Evolutionary conservation across 2,113 vertebrate genomes (phyloP).

Genomic region (Jacana jacana): DNA sequence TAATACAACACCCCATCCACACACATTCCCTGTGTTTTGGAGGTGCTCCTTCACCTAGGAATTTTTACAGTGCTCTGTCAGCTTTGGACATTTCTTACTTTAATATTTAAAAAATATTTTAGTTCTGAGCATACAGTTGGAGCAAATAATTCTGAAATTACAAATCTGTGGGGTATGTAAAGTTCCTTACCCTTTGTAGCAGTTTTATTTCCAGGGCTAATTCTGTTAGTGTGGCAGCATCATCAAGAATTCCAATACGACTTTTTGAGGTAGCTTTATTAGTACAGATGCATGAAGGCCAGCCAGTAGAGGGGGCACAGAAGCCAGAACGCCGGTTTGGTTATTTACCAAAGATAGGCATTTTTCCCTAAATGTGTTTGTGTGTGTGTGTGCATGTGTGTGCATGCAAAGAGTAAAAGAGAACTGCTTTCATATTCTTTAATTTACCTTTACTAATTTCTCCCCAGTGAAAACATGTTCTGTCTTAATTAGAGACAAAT

Average conservation of each 20-base stretch:
- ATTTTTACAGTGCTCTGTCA: background rate
- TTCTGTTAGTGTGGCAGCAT: background rate
- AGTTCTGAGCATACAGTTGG: background rate
- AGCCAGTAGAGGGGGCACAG: conserved; percentile 52
- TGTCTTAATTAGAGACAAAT: background rate
- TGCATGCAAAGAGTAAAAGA: background rate
- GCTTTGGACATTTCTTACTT: background rate
- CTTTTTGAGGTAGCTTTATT: background rate
- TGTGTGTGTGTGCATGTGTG: background rate
- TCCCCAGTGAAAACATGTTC: background rate
- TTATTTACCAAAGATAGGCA: background rate
- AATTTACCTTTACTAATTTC: conserved; percentile 27
- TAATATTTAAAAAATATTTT: background rate
- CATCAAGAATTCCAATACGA: background rate
- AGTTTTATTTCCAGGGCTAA: background rate
- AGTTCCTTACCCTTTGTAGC: background rate
- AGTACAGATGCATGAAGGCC: background rate
- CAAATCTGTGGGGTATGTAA: background rate
- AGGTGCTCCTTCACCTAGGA: background rate
- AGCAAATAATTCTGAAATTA: background rate
- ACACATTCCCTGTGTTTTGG: background rate
- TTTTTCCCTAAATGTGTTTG: background rate
- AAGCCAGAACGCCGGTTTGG: background rate
- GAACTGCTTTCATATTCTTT: background rate
- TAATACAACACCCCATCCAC: background rate